Evolutionary conservation across 2,888 invertebrate species (phyloP).

Genomic region (Luperina nickerlii): DNA sequence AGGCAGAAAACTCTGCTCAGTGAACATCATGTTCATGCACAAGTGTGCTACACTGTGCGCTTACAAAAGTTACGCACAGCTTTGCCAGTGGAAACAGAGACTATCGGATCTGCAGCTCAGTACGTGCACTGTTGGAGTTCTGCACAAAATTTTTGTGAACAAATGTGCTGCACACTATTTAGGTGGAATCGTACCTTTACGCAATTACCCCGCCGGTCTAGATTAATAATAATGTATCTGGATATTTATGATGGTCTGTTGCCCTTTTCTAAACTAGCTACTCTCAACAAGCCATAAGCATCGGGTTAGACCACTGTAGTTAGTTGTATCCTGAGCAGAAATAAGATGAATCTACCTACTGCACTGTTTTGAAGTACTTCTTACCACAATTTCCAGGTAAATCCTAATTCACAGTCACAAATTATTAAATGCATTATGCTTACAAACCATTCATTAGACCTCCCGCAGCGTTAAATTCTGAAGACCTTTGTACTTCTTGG

Average conservation of each 20-base stretch:
- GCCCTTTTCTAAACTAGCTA: not conserved
- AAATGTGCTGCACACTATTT: no score
- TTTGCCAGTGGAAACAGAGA: no score
- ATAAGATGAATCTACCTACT: not conserved
- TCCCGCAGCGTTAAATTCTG: not conserved
- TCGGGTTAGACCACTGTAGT: not conserved
- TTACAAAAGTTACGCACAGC: no score
- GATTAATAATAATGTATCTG: not conserved
- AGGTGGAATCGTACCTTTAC: no score
- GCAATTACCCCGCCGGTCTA: not conserved
- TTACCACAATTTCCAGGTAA: not conserved
- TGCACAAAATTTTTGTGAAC: no score
- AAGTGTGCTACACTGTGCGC: no score
- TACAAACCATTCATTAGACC: not conserved
- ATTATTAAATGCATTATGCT: not conserved
- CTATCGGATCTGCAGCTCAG: no score
- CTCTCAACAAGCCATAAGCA: not conserved
- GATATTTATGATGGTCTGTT: not conserved
- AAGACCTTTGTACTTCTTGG: constrained; percentile 17
- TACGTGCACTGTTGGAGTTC: no score
- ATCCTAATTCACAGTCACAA: not conserved
- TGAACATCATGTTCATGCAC: no score
- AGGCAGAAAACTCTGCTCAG: no score
- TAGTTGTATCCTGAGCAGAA: not conserved
- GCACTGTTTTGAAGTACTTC: not conserved